Conservation (phyloP, 2,797 vertebrate genomes). For the Periophthalmus magnuspinnatus region DNA sequence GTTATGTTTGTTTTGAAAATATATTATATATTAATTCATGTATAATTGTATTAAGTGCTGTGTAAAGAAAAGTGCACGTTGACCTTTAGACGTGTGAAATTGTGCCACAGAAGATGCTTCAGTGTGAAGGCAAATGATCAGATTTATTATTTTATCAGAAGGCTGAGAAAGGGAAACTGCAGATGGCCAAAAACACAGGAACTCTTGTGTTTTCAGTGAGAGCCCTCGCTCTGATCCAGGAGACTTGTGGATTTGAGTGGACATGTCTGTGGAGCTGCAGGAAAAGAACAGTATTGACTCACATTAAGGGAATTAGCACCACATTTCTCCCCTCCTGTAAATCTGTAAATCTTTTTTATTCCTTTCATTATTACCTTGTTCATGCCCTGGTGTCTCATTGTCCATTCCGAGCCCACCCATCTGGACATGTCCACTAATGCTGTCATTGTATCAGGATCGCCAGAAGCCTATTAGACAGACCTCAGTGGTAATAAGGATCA, state of each 20-base stretch:
- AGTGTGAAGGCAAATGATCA: constrained; percentile 31
- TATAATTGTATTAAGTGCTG: not conserved
- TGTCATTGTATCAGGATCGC: constrained; percentile 60
- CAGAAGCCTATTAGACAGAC: constrained; percentile 68
- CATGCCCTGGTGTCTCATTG: constrained; percentile 24
- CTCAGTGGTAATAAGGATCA: constrained; percentile 60
- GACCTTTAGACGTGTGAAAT: not conserved
- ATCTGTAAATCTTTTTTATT: constrained; percentile 40
- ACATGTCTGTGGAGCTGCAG: constrained; percentile 15
- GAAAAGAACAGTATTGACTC: not conserved
- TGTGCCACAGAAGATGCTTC: constrained; percentile 27
- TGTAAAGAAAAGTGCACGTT: not conserved
- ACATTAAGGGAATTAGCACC: constrained; percentile 27
- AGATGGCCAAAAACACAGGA: constrained; percentile 41
- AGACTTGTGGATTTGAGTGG: constrained; percentile 20
- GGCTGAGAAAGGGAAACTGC: constrained; percentile 38
- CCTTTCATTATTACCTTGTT: constrained; percentile 29
- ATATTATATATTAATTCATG: not conserved
- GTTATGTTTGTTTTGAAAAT: not conserved
- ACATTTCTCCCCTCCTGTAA: constrained; percentile 13
- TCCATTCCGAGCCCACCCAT: constrained; percentile 53
- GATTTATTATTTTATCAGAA: constrained; percentile 62
- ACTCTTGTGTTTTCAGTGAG: constrained; percentile 8
- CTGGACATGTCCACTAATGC: constrained; percentile 63
- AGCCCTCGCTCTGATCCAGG: constrained; percentile 19